A percentile compares a stretch with the other conserved stretches of the same genome.
These are phyloP conservation scores for Microplitis manilae DNA, from an alignment of 2,888 invertebrate species.

Conservation along the genomic window DNA sequence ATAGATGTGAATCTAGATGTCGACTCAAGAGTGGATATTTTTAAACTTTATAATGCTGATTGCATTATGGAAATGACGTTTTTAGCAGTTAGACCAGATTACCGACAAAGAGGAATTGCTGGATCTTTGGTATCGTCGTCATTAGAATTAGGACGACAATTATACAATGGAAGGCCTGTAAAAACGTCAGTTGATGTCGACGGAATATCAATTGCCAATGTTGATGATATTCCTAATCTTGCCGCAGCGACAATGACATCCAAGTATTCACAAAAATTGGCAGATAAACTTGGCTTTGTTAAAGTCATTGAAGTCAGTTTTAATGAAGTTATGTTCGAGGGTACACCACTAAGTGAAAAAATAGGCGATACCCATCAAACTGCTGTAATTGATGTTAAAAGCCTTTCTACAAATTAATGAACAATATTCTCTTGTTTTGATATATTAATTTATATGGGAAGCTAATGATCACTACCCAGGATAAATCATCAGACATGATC, in stretches of 20 bases:
- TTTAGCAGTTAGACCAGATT: constrained; percentile 74
- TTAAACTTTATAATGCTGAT: constrained; percentile 76
- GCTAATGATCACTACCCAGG: no score
- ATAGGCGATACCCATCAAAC: constrained; percentile 66
- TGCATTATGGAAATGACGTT: constrained; percentile 82
- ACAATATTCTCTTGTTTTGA: no score
- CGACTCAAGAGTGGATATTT: constrained; percentile 77
- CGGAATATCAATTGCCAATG: constrained; percentile 61
- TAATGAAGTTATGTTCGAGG: constrained; percentile 74
- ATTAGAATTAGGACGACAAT: constrained; percentile 74
- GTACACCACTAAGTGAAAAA: constrained; percentile 76
- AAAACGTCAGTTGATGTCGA: constrained; percentile 60
- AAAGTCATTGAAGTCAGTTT: constrained; percentile 73
- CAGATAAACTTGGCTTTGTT: constrained; percentile 74
- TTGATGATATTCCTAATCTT: constrained; percentile 71
- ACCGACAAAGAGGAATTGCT: constrained; percentile 74
- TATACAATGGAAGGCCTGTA: constrained; percentile 64
- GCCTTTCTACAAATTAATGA: constrained; percentile 27
- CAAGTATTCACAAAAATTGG: constrained; percentile 75
- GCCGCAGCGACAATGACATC: constrained; percentile 78
- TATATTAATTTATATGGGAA: no score
- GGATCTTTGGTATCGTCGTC: constrained; percentile 74
- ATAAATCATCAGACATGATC: no score
- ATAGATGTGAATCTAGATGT: constrained; percentile 79
- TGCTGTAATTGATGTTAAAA: constrained; percentile 54